These are phyloP conservation scores for Scaptomyza cyrtandrae DNA, from an alignment of 2,888 invertebrate genomes.

Conservation along the genomic window DNA sequence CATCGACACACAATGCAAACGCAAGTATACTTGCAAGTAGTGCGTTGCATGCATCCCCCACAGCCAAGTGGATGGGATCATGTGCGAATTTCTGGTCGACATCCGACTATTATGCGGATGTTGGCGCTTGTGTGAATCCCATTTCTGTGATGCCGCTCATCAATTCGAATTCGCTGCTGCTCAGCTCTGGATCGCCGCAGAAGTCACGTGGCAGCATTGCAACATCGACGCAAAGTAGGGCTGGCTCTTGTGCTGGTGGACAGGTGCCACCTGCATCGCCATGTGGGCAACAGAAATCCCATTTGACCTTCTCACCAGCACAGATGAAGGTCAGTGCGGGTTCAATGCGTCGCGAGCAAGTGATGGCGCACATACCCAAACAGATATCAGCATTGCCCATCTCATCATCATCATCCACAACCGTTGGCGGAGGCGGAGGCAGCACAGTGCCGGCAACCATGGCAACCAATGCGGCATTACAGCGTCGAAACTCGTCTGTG, in stretches of 20 bases:
- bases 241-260: constrained; percentile 18
- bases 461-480: constrained; percentile 77
- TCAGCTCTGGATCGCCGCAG: constrained; percentile 74
- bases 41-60: constrained; percentile 66
- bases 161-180: constrained; percentile 81
- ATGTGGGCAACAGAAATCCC: constrained; percentile 86
- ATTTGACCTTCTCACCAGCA: constrained; percentile 89
- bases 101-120: constrained; percentile 89
- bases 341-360: constrained; percentile 78
- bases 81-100: constrained; percentile 80
- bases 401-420: constrained; percentile 63
- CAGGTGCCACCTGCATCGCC: constrained; percentile 86
- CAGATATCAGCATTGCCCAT: constrained; percentile 75
- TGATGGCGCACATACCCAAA: constrained; percentile 78
- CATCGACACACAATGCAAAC: constrained; percentile 54
- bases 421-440: constrained; percentile 48
- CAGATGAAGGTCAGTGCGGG: constrained; percentile 87
- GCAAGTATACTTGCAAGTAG: constrained; percentile 66
- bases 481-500: constrained; percentile 78
- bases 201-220: constrained; percentile 16
- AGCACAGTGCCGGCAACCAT: constrained; percentile 72
- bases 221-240: constrained; percentile 35
- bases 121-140: constrained; percentile 91
- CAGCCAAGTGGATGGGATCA: constrained; percentile 74
- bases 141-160: constrained; percentile 94